A percentile compares a stretch with the other conserved stretches of the same genome.
Conservation (phyloP, 1,140 invertebrate genomes). For the Cherax destructor region DNA sequence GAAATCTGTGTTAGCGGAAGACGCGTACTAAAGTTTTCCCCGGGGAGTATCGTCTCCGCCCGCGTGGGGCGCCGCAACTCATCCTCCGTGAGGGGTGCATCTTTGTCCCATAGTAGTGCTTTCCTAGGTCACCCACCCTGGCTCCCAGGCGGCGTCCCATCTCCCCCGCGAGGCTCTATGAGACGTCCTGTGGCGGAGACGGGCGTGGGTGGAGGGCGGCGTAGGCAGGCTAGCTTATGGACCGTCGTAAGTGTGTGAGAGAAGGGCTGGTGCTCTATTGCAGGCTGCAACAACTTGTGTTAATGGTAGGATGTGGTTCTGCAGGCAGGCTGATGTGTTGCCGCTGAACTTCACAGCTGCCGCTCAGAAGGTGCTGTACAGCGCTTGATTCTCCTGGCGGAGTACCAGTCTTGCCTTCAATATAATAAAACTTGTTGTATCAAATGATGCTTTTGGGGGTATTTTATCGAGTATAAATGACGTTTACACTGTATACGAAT, state of each 20-base stretch:
- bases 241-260: background rate
- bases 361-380: background rate
- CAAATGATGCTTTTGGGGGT: no score
- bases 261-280: background rate
- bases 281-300: background rate
- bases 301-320: background rate
- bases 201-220: background rate
- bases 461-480: no score
- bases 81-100: background rate
- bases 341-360: background rate
- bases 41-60: background rate
- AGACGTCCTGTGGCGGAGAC: background rate
- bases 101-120: no score
- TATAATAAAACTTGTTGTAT: no score
- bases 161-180: background rate
- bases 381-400: background rate
- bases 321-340: background rate
- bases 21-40: background rate
- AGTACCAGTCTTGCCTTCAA: no score
- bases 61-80: background rate
- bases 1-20: background rate
- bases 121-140: no score
- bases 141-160: background rate
- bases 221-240: background rate
- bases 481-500: no score